Base-by-base conservation (phyloP, 2,797 vertebrate genomes). In the Sebastes jordani region DNA sequence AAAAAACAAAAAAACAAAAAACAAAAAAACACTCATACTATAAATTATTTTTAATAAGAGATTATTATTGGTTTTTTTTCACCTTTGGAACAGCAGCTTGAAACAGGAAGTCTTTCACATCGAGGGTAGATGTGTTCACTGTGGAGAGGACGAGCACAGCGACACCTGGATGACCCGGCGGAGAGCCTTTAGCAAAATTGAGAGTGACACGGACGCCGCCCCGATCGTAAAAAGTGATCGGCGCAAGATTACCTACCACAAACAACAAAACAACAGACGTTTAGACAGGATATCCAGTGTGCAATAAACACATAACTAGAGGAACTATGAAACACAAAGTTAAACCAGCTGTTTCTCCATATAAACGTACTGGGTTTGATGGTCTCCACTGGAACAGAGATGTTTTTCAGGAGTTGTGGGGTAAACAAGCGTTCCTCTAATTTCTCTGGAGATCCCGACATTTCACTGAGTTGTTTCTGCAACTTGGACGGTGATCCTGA, bases 31-130 rank as follows among this genome's bases (percentile, higher is more conserved):
- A 23, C 6, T 29, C 4, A 9, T 11, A 46, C 13, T 1, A 42
- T 16, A 16, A 42, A 42, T 7, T 32, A 46, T 14, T 68, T 68
- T 49, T 16, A 0, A 14, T 55, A 27, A 25, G 2, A 38, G 38
- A 36, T 55, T 38, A 2, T 25, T 6, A 30, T 1, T 25, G 14
- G 1, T 6, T 7, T 46, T 46, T n/a, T 52, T 25, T 82, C 85
- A 98, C 97, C 97, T 97, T 98, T 6, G 97, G 97, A 74, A 96
- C 97, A 0, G 97, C 96, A 55, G 96, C 96, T 84, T 97, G 96
- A 87, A 98, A 97, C 6, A 63, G 55, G 30, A 98, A 95, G 89
- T 96, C 90, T 81, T 82, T 94, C 30, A 98, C 91, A 1, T 92
- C 81, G 2, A 96, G 91, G 1, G 95, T 79, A 3, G 97, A 96